Base-by-base conservation (phyloP, 2,888 invertebrate genomes). In the Eupithecia abbreviata region DNA sequence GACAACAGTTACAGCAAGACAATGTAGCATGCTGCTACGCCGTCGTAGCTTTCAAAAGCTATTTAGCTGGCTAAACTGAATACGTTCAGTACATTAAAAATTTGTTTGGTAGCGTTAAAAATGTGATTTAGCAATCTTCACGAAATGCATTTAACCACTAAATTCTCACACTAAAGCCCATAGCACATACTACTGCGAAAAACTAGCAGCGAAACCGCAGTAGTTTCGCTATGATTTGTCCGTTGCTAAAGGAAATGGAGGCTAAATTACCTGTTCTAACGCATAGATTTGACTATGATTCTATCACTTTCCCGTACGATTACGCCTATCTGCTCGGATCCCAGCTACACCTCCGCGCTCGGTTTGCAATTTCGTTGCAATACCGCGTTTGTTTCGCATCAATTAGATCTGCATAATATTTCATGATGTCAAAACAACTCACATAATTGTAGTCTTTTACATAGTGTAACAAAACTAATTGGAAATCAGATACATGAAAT, bases 401-500 rank as follows among this genome's bases (percentile, higher is more conserved):
- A 1, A 51, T 51, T 51, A 5, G 15, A 55, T n/a, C 55, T 58
- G 18, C n/a, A 58, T 18, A 18, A 18, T 18, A 58, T 30, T 30
- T 62, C 4, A 18, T 12, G 10, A 30, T 62, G 12, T 30, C 1
- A 62, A 12, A 62, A 62, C 30, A 62, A 62, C 4, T 2, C 2
- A 30, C 3, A 62, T 62, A 4, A 30, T 30, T 30, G 30, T 62
- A 2, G 3, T 51, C 1, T 15, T 51, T 15, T 51, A 51, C 51
- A 15, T 15, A 10, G 30, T 10, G 3, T 10, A 30, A 62, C 62
- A 62, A 62, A 62, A 62, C 62, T 12, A 12, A 12, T 62, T 62
- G 62, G 30, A 68, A 68, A 45, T 45, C 15, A 45, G 43, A 76
- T 62, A 69, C 45, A 76, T 70, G 49, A 68, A 73, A 55, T 73